phyloP scores from a whole-genome alignment of 2,113 vertebrate genomes.

The Tetrao urogallus region DNA sequence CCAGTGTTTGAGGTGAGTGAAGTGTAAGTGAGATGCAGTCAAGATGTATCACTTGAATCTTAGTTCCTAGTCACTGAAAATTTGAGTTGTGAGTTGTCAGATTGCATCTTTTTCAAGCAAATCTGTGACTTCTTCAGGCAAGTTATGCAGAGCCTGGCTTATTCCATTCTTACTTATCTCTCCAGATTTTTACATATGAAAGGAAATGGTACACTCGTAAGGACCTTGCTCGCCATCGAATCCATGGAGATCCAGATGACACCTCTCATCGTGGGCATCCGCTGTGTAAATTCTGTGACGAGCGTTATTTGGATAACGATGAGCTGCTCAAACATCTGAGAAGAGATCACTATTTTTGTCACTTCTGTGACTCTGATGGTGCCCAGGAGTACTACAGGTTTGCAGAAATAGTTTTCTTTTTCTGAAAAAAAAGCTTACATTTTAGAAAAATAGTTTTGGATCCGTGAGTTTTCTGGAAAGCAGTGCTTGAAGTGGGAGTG shows the following conservation, averaged over 20 bases:
- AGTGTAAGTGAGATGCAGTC: neutral
- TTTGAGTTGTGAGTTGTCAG: neutral
- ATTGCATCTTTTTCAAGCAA: neutral
- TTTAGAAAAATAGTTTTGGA: neutral
- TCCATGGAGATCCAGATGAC: conserved; percentile 94
- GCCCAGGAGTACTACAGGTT: conserved; percentile 98
- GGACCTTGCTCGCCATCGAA: conserved; percentile 92
- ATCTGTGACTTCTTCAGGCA: neutral
- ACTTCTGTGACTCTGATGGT: conserved; percentile 96
- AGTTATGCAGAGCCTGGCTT: fast-evolving
- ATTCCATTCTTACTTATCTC: fast-evolving
- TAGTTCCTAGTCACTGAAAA: neutral
- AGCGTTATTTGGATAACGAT: conserved; percentile 95
- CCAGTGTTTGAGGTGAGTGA: neutral
- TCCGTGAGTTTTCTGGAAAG: neutral
- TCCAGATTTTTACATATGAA: conserved; percentile 92
- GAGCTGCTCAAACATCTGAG: conserved; percentile 95
- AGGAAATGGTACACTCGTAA: conserved; percentile 96
- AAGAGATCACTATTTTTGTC: conserved; percentile 96
- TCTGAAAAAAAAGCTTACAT: neutral
- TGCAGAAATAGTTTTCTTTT: neutral
- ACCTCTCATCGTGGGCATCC: conserved; percentile 96
- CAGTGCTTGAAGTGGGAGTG: neutral
- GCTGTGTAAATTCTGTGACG: conserved; percentile 96
- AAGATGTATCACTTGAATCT: neutral